Conservation (phyloP, 2,113 vertebrate genomes). For the Eonycteris spelaea region DNA sequence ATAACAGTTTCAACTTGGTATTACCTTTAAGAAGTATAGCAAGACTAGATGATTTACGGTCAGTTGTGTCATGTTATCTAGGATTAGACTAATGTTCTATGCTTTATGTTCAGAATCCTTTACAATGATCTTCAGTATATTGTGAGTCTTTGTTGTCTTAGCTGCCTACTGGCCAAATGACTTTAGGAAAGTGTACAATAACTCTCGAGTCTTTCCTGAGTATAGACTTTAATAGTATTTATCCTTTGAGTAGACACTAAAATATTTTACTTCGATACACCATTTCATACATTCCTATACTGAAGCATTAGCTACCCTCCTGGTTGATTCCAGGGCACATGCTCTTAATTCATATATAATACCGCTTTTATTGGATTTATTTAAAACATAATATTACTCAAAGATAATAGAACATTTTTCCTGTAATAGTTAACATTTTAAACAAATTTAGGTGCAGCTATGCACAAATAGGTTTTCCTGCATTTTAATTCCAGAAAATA, state of each 20-base stretch:
- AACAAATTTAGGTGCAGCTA: neutral
- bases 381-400: slow-evolving; percentile 23
- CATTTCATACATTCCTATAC: neutral
- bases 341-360: neutral
- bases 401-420: neutral
- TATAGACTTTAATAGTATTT: neutral
- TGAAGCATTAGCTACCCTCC: neutral
- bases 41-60: neutral
- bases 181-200: neutral
- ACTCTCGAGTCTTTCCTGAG: neutral
- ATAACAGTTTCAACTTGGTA: neutral
- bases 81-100: neutral
- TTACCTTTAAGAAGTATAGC: neutral
- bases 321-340: neutral
- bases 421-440: slow-evolving; percentile 17
- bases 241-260: neutral
- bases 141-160: neutral
- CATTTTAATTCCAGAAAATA: slow-evolving; percentile 36
- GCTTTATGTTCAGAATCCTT: neutral
- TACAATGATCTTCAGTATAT: neutral
- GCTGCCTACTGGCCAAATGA: neutral
- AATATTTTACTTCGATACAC: neutral
- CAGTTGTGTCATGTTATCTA: neutral
- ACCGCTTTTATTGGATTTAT: neutral
- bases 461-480: neutral